Base-by-base conservation (phyloP, 2,797 vertebrate species). In the Pseudochaenichthys georgianus region DNA sequence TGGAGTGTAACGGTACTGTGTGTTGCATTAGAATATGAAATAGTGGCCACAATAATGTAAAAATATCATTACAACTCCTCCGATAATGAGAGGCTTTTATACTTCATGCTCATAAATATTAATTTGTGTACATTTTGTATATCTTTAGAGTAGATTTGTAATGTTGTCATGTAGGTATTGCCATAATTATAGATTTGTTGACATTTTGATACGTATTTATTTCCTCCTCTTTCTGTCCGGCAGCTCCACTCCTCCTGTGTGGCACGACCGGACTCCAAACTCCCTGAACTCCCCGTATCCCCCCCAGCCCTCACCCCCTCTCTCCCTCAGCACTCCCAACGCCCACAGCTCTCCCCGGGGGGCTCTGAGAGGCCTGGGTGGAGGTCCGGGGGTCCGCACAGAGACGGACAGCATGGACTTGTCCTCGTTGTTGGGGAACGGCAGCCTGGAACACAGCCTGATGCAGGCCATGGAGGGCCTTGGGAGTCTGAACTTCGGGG, bases 391-490 rank as follows among this genome's bases (percentile, higher is more conserved):
- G 9, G 28, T 23, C 58, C 58, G 0, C 0, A 82, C 82, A 5
- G 91, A 88, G 58, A 90, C 87, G 0, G 85, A 91, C 0, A 85
- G 86, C 62, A 0, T 87, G 10, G 89, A 90, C 52, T 67, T 90
- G 63, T 88, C 88, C 81, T 90, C 70, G 0, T 75, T 86, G 19
- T 70, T 91, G 10, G 93, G 94, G 85, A 90, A 86, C 19, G 91
- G 92, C 10, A 83, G 94, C 82, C 87, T 95, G 90, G 82, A 96
- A 2, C 95, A 94, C 64, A 92, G 89, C 90, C 94, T 97, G 48
- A 84, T 96, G 85, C 88, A 93, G 1, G 91, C 86, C 28, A 64
- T 91, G 45, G 92, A 96, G 66, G 95, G 95, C 53, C 94, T 87
- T 0, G 91, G 80, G 0, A 87, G 81, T 66, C 50, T 92, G 70